These are phyloP conservation scores for Megaceryle maxima DNA, from an alignment of 2,113 vertebrate species.

Conservation along the genomic window DNA sequence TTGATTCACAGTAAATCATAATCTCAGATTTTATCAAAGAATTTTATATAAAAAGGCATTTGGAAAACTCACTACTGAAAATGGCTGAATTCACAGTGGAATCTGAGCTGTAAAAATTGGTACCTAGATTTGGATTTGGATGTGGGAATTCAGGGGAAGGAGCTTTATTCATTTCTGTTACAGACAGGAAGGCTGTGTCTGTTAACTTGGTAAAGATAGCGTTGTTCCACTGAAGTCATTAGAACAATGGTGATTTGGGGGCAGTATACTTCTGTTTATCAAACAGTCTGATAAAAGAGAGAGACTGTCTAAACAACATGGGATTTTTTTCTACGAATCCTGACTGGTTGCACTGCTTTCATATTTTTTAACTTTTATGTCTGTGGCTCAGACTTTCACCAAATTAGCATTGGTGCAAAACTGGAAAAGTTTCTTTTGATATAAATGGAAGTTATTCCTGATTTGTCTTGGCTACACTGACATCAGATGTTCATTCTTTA, in stretches of 20 bases:
- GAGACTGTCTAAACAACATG: not conserved
- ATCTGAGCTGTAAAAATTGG: not conserved
- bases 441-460: not conserved
- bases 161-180: not conserved
- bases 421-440: not conserved
- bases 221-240: not conserved
- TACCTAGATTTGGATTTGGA: not conserved
- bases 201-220: not conserved
- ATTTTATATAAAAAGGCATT: not conserved
- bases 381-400: not conserved
- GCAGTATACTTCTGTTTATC: not conserved
- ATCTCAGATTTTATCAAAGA: not conserved
- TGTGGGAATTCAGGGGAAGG: not conserved
- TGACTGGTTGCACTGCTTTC: not conserved
- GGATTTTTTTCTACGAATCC: not conserved
- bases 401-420: not conserved
- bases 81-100: not conserved
- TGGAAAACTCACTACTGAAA: not conserved
- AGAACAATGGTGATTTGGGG: not conserved
- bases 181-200: not conserved
- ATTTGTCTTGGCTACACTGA: not conserved
- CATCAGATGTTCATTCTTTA: not conserved
- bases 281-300: not conserved
- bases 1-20: not conserved
- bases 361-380: not conserved